phyloP scores from a whole-genome alignment of 2,888 invertebrate genomes.

The Nymphalis c-album region DNA sequence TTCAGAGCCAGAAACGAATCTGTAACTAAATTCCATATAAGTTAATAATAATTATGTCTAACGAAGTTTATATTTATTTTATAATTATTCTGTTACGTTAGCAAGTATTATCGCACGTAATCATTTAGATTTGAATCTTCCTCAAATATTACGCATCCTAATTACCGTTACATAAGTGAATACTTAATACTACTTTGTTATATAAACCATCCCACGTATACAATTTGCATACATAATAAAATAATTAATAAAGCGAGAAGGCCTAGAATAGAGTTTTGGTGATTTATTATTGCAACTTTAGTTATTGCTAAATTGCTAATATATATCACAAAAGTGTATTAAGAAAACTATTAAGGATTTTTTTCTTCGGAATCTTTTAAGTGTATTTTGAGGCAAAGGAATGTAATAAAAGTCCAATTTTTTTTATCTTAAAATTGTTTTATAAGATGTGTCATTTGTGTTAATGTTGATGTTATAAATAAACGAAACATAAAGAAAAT shows the following conservation, averaged over 20 bases:
- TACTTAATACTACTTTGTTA: conserved; percentile 12
- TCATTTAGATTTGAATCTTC: conserved; percentile 12
- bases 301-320: neutral
- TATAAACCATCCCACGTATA: conserved; percentile 16
- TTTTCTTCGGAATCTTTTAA: no score
- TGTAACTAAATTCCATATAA: no score
- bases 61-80: neutral
- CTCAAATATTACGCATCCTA: conserved; percentile 22
- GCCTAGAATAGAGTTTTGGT: no score
- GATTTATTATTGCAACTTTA: neutral
- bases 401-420: no score
- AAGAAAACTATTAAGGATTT: no score
- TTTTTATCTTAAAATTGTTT: no score
- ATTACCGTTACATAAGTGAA: conserved; percentile 18
- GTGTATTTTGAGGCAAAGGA: no score
- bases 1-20: no score
- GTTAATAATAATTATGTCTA: no score
- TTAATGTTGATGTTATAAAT: no score
- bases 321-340: neutral
- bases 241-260: neutral
- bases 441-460: no score
- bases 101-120: conserved; percentile 2
- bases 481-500: no score
- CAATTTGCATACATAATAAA: conserved; percentile 8
- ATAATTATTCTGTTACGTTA: conserved; percentile 8